These are phyloP conservation scores for Heteronetta atricapilla DNA, from an alignment of 2,113 vertebrate species.

Conservation along the genomic window DNA sequence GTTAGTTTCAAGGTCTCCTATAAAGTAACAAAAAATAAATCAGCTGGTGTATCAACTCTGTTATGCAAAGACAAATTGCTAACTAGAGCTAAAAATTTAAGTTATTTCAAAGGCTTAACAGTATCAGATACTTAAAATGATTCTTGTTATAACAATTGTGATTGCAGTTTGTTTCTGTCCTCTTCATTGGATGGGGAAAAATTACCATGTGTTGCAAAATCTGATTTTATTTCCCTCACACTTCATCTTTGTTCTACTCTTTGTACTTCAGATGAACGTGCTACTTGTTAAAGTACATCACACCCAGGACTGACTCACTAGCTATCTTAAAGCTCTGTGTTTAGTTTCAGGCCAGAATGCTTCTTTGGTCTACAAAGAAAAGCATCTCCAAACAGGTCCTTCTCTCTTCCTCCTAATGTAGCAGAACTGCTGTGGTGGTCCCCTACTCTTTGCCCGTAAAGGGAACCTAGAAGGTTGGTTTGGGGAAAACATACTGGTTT, in stretches of 20 bases:
- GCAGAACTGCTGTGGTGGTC: not conserved
- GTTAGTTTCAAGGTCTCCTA: not conserved
- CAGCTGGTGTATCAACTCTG: not conserved
- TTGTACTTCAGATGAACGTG: not conserved
- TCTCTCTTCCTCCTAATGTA: not conserved
- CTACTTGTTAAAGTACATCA: not conserved
- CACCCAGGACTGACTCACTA: not conserved
- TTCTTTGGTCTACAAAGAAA: not conserved
- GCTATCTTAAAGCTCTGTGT: not conserved
- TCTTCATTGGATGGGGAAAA: not conserved
- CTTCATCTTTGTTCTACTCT: not conserved
- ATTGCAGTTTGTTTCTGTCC: not conserved
- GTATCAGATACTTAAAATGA: not conserved
- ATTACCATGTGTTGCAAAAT: not conserved
- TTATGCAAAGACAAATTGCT: not conserved
- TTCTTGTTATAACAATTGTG: not conserved
- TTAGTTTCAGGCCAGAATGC: not conserved
- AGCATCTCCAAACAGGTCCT: not conserved
- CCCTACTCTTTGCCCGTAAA: not conserved
- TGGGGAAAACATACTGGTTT: not conserved
- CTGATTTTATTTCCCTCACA: not conserved
- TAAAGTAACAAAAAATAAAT: not conserved
- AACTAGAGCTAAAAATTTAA: not conserved
- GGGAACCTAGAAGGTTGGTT: not conserved
- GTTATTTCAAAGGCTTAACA: constrained; percentile 1